Conservation (phyloP, 2,888 invertebrate species). For the Chaetogeoica ovagalla region DNA sequence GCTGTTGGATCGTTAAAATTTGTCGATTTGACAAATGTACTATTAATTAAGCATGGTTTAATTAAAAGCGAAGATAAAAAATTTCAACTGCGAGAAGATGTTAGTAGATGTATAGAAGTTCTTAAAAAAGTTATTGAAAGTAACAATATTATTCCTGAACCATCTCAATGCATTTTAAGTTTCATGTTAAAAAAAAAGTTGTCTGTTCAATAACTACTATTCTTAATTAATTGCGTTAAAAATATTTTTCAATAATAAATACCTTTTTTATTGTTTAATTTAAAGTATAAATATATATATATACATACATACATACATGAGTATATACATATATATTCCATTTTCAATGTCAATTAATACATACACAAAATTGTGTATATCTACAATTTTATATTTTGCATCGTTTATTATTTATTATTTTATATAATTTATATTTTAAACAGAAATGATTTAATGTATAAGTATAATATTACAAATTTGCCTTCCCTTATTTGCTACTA, state of each 20-base stretch:
- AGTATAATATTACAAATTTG: background rate
- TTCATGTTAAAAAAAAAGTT: constrained; percentile 41
- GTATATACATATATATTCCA: background rate
- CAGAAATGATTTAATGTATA: background rate
- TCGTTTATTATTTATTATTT: background rate
- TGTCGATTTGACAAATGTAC: constrained; percentile 34
- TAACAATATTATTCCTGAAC: constrained; percentile 62
- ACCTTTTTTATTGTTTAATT: constrained; percentile 17
- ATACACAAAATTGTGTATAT: background rate
- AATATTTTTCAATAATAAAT: background rate
- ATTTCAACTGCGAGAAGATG: constrained; percentile 67
- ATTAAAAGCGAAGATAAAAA: constrained; percentile 72
- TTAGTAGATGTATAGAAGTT: constrained; percentile 67
- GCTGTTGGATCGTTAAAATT: constrained; percentile 21
- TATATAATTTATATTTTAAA: background rate
- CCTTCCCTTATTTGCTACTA: background rate
- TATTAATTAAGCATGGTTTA: constrained; percentile 48
- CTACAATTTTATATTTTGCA: background rate
- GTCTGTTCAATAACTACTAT: constrained; percentile 1
- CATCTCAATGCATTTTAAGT: constrained; percentile 39
- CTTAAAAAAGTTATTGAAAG: constrained; percentile 64
- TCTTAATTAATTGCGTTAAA: background rate
- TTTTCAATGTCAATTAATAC: background rate
- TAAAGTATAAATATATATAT: background rate
- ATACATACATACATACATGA: background rate